A percentile compares a stretch with the other conserved stretches of the same genome.
These are phyloP conservation scores for Platycheirus rosarum DNA, from an alignment of 2,888 invertebrate species.

Conservation along the genomic window DNA sequence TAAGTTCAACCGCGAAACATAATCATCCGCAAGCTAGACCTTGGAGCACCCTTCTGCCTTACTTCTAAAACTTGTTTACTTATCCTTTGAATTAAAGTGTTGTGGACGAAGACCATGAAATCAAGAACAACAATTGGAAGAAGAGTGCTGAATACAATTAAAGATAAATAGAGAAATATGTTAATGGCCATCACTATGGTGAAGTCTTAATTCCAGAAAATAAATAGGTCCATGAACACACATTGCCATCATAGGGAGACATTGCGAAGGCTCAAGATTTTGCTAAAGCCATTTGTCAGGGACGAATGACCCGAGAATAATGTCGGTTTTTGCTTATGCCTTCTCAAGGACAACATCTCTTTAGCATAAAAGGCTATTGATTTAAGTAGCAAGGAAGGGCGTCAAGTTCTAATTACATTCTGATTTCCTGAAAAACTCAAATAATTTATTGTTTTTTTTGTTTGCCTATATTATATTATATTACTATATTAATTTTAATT, in stretches of 20 bases:
- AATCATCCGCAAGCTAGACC: background rate
- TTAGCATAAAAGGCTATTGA: background rate
- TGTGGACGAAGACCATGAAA: constrained; percentile 7
- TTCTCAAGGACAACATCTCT: constrained; percentile 57
- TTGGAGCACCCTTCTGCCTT: constrained; percentile 10
- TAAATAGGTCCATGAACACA: constrained; percentile 47
- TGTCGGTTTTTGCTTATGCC: constrained; percentile 20
- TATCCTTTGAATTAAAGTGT: background rate
- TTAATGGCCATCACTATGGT: constrained; percentile 53
- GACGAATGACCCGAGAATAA: constrained; percentile 39
- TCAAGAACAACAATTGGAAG: constrained; percentile 13
- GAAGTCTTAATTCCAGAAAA: constrained; percentile 60
- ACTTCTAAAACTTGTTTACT: constrained; percentile 17
- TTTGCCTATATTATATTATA: too few relatives aligned
- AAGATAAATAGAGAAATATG: constrained; percentile 53
- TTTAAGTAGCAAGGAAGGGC: constrained; percentile 59
- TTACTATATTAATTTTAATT: too few relatives aligned
- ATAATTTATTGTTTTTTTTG: too few relatives aligned
- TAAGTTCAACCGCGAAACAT: background rate
- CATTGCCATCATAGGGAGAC: background rate
- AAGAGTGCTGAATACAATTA: constrained; percentile 40
- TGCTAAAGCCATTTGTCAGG: constrained; percentile 49
- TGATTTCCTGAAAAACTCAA: too few relatives aligned
- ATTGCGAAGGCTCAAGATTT: constrained; percentile 6
- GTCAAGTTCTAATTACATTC: constrained; percentile 21